Evolutionary conservation across 2,888 invertebrate genomes (phyloP), one percentile per base, ranked within the genome.

Genomic region (Dyspetes luteomarginatus): DNA sequence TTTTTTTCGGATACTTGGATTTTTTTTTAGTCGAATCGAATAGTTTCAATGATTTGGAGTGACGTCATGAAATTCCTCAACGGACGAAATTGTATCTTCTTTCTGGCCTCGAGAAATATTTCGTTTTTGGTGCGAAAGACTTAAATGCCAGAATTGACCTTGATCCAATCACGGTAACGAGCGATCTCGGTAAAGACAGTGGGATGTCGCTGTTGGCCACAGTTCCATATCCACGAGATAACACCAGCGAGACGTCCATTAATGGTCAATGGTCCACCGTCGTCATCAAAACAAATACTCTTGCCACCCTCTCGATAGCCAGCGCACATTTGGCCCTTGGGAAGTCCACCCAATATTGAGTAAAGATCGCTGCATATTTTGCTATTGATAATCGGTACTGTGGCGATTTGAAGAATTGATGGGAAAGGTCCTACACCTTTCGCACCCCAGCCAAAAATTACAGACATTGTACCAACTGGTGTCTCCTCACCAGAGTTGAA

Each of bases 271-370:
- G 88, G 87, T 19, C 86, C 87, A 64, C 88, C 88, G 2, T 87
- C 86, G 65, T 88, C 87, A 43, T 86, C 86, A 5, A 84, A 83
- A 58, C 87, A 89, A 3, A 86, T 65, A 60, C 84, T 85, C 26
- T 84, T 93, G 15, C 94, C 95, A 9, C 95, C 95, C 81, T 92
- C 91, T 2, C 93, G 90, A 0, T 89, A 89, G 0, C 94, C 95
- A 9, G 95, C 95, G 85, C 95, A 95, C 7, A 95, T 93, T 2
- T 91, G 93, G 0, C 93, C 92, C 0, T 90, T 87, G 0, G 78
- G 82, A 9, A 88, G 3, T 9, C 84, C 85, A 19, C 82, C 83
- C 0, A 28, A 19, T 0, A 5, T 9, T 2, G 17, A 9, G 9
- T 69, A 78, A 22, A 19, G 19, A 0, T 90, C 86, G 1, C 89